Conservation (phyloP, 2,113 vertebrate genomes). For the Drymodes brunneopygia region DNA sequence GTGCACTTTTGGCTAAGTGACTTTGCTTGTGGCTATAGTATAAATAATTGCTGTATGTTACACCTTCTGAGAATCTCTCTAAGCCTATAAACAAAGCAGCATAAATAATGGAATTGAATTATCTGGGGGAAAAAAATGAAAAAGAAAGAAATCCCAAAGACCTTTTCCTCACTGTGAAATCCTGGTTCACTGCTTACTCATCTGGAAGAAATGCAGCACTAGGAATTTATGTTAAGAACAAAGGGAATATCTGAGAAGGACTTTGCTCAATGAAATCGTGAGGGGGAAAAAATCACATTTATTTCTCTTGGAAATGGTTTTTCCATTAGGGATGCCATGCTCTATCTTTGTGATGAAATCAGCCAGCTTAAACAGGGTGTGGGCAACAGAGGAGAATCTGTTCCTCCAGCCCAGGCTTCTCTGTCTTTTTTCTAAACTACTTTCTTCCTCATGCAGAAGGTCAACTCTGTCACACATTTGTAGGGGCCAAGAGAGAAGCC, state of each 20-base stretch:
- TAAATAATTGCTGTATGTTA: not conserved
- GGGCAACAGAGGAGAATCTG: not conserved
- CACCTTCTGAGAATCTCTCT: not conserved
- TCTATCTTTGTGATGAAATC: not conserved
- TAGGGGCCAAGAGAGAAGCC: not conserved
- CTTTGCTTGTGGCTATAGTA: not conserved
- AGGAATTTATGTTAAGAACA: conserved; percentile 18
- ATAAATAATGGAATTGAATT: not conserved
- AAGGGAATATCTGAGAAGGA: not conserved
- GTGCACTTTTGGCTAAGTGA: not conserved
- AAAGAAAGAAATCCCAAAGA: not conserved
- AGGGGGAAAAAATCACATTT: not conserved
- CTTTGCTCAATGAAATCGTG: not conserved
- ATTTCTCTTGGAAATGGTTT: not conserved
- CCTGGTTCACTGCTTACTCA: conserved; percentile 35
- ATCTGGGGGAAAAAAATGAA: not conserved
- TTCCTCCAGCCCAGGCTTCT: not conserved
- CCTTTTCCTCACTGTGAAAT: conserved; percentile 23
- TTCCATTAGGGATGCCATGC: not conserved
- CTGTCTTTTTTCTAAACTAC: not conserved
- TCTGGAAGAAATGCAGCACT: conserved; percentile 49
- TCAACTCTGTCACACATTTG: not conserved
- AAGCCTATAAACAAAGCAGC: not conserved
- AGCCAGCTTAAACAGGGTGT: not conserved
- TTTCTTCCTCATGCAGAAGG: not conserved